A percentile compares a stretch with the other conserved stretches of the same genome.
Conservation (phyloP, 2,888 invertebrate genomes). For the Halictus quadricinctus region DNA sequence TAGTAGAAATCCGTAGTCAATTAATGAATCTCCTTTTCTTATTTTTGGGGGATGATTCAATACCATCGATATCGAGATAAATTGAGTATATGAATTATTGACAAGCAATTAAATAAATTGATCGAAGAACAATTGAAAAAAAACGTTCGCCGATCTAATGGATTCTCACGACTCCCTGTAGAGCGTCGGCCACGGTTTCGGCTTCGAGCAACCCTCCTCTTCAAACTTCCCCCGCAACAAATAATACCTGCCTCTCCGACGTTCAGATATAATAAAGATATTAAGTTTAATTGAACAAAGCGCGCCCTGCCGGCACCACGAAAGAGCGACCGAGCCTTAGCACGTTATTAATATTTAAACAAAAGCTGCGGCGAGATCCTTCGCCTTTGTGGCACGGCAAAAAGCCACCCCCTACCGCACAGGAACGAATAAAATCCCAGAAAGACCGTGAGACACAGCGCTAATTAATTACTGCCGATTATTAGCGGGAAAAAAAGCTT, state of each 20-base stretch:
- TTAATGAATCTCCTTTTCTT: not conserved
- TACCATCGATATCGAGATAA: not conserved
- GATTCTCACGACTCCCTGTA: not conserved
- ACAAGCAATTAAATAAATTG: not conserved
- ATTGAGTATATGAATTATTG: not conserved
- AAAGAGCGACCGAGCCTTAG: constrained; percentile 66
- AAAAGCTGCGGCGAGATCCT: constrained; percentile 69
- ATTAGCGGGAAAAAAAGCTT: not conserved
- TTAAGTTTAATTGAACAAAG: constrained; percentile 77
- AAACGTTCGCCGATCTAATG: not conserved
- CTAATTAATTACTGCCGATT: constrained; percentile 56
- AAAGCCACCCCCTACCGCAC: constrained; percentile 41
- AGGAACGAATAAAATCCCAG: constrained; percentile 49
- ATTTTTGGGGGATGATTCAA: not conserved
- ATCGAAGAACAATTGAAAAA: not conserved
- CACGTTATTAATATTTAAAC: constrained; percentile 77
- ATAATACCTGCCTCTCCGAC: constrained; percentile 60
- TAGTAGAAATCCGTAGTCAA: too few relatives aligned
- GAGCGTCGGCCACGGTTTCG: not conserved
- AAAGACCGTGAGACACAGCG: constrained; percentile 36
- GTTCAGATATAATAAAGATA: constrained; percentile 70
- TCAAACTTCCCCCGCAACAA: constrained; percentile 53
- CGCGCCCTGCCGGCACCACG: constrained; percentile 44
- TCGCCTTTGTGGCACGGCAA: constrained; percentile 65
- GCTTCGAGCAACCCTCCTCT: not conserved